Base-by-base conservation (phyloP, 2,888 invertebrate genomes). In the Machimus rusticus region DNA sequence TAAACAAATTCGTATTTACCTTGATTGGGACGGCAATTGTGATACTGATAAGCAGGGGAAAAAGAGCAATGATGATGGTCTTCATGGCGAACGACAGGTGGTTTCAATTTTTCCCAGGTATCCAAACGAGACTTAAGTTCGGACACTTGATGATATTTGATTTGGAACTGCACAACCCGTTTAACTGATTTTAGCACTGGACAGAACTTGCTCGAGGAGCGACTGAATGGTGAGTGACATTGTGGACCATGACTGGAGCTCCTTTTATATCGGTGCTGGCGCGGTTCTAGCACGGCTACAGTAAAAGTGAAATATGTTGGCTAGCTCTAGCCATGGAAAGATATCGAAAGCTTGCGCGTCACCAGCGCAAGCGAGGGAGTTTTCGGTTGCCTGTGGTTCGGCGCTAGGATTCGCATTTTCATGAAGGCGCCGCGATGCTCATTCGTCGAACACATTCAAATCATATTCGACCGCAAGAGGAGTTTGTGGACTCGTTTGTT, bases 171-270 rank as follows among this genome's bases (percentile, higher is more conserved):
- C 66, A 84, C 66, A 34, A 84, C 84, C 39, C 39, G 39, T 19
- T 28, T 9, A 66, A 66, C 66, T 66, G 66, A 34, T 51, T 82
- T 66, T 66, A 66, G 37, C 66, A 86, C 51, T 74, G 86, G 6
- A 46, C 12, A 39, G 31, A 74, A 76, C 78, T 78, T 77, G 19
- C 77, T 51, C 55, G 46, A 78, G n/a, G 34, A 77, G 37, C 28
- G 78, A 55, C 78, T 86, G 78, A 78, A 46, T 55, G n/a, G 23
- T 37, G 57, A 86, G 86, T 86, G 86, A 86, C 86, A 86, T 9
- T 57, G 12, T 31, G 78, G 14, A 57, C 8, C 86, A 51, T 37
- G 55, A 23, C 51, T 55, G 37, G 78, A 51, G 77, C 86, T 78
- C 77, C 43, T 86, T 86, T 78, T 86, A 86, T 78, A 86, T 78